A percentile compares a stretch with the other conserved stretches of the same genome.
These are phyloP conservation scores for Nephrotoma guestfalica DNA, from an alignment of 2,888 invertebrate species.

Conservation along the genomic window DNA sequence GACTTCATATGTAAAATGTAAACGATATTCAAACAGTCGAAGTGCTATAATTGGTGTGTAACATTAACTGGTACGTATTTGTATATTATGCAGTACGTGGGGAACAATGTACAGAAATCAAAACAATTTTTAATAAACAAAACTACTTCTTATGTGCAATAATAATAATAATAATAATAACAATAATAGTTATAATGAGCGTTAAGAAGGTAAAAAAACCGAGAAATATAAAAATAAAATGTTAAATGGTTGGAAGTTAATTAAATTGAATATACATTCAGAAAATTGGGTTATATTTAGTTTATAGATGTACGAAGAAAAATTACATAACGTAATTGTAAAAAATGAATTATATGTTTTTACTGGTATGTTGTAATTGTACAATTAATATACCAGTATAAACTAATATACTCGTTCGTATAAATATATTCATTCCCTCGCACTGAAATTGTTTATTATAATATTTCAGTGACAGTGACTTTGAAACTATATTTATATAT, in stretches of 20 bases:
- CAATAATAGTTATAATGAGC: not conserved
- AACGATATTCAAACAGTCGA: not conserved
- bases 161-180: not conserved
- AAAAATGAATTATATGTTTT: not conserved
- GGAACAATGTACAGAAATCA: not conserved
- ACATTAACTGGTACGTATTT: not conserved
- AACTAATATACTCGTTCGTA: not conserved
- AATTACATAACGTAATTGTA: not conserved
- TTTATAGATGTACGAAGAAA: not conserved
- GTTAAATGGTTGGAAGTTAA: not conserved
- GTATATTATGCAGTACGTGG: not conserved
- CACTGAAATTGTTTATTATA: not conserved
- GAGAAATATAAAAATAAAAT: not conserved
- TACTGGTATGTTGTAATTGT: not conserved
- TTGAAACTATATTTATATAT: not conserved
- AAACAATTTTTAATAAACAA: not conserved
- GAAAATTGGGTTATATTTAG: not conserved
- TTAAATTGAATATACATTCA: not conserved
- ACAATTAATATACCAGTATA: not conserved
- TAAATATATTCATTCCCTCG: not conserved
- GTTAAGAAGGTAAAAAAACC: not conserved
- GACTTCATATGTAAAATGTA: not conserved
- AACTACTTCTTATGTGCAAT: not conserved
- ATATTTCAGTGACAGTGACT: not conserved
- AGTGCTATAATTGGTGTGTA: not conserved